Base-by-base conservation (phyloP, 2,888 invertebrate genomes). In the Drosophila ezoana region DNA sequence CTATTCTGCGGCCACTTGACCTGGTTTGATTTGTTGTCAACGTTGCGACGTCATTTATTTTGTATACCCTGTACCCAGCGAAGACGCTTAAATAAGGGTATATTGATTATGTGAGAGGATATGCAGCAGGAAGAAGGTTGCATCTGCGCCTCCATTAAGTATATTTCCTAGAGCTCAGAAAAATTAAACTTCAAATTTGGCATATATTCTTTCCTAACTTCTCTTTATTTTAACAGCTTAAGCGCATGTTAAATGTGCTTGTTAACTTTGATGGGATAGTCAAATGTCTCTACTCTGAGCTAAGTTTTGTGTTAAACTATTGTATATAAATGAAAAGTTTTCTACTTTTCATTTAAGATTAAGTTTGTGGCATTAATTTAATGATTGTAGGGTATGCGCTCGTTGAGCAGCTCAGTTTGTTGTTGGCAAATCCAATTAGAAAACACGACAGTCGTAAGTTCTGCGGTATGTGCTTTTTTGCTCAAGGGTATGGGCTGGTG, bases 21-120 rank as follows among this genome's bases (percentile, higher is more conserved):
- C 83, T 85, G 87, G 76, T 87, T 83, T 79, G 71, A 66, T 77
- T 83, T 75, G 59, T 61, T 73, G 66, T 53, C 60, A 56, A 54
- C 67, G 61, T 47, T 47, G 47, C 53, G 18, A 23, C 53, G 56
- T 33, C 32, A 38, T 43, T 61, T 67, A 53, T 40, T 60, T 37
- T 41, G 4, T 16, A 14, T 58, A 28, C 52, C 52, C 40, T 40
- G 13, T 8, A 16, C n/a, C n/a, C 3, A 1, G 13, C 13, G 4
- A 10, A 35, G 4, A 3, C 3, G 0, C 3, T 5, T 10, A 1
- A 4, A 14, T 13, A n/a, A 38, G 37, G 37, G 37, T 13, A 38
- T 35, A 35, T 13, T 10, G 35, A 35, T 1, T 13, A 8, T 35
- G 35, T 13, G 28, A 28, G 28, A 8, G 28, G 23, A 1, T 23